Conservation (phyloP, 2,888 invertebrate species). For the Polydesmus complanatus region DNA sequence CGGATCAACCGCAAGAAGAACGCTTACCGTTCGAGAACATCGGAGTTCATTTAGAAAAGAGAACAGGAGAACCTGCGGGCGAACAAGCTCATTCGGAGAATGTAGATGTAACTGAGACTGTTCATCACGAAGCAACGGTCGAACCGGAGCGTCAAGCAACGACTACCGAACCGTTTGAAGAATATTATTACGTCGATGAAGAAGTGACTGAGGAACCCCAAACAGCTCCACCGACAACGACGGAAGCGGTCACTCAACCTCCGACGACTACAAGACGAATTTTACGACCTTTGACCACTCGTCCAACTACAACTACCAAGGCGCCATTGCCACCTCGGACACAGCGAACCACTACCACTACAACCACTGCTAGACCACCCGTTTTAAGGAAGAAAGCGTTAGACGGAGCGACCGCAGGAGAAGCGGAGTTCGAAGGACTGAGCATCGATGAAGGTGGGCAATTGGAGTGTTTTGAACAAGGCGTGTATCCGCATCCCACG, state of each 20-base stretch:
- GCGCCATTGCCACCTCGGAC: not conserved
- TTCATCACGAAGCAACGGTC: not conserved
- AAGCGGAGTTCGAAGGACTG: conserved; percentile 14
- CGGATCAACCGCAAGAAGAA: not conserved
- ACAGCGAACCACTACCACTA: conserved; percentile 42
- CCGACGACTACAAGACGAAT: not conserved
- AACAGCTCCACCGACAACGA: not conserved
- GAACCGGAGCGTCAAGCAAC: not conserved
- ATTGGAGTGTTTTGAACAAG: conserved; percentile 73
- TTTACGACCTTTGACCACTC: not conserved
- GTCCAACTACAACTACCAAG: not conserved
- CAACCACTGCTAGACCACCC: conserved; percentile 32
- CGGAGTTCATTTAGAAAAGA: not conserved
- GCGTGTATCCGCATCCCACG: conserved; percentile 79
- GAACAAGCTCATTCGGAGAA: not conserved
- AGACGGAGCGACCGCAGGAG: not conserved
- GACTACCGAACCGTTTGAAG: not conserved
- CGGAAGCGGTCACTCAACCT: not conserved
- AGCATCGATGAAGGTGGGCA: conserved; percentile 48
- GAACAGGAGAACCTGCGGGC: not conserved
- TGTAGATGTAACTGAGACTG: not conserved
- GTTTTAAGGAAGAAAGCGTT: conserved; percentile 38
- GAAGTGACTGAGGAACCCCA: not conserved
- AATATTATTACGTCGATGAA: not conserved
- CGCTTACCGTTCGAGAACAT: conserved; percentile 12